Evolutionary conservation across 2,113 vertebrate genomes (phyloP), one percentile per base, ranked within the genome.

Genomic region (Solea senegalensis): DNA sequence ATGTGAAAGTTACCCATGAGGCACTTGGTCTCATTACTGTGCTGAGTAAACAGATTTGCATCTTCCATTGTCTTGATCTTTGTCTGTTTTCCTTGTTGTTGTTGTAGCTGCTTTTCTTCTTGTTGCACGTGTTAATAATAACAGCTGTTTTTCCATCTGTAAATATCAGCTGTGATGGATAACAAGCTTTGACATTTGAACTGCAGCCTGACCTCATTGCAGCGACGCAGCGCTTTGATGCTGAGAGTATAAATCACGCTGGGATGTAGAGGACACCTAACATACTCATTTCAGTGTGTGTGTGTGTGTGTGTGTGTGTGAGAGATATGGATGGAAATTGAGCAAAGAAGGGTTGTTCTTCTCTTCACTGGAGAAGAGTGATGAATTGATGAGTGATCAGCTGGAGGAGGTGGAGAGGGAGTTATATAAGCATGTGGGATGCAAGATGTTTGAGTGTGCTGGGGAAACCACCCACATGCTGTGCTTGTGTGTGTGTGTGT

Each of bases 391-490:
- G 90, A 88, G 82, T 76, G 88, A 90, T 92, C 87, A 86, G 86
- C 86, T 85, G 88, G 83, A 87, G 86, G 86, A 89, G 89, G 79
- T 78, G 69, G 79, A 88, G 82, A 88, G 84, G 69, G 83, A 88
- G 90, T 93, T 93, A 93, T 83, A 87, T 93, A 93, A 93, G 89
- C 82, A 90, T 89, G 92, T 93, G 91, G 92, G 92, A 87, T 88
- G 92, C 80, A 91, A 91, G 89, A 93, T 93, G 90, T 90, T 92
- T 90, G 81, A 78, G 80, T 79, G 82, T 58, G 51, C 83, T 64
- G 80, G 78, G 83, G 81, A 89, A 80, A 67, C 84, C 87, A 70
- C 92, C 87, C 88, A 91, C 91, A 67, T 78, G 64, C 83, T 82
- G 80, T 44, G 34, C 61, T 56, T 65, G 41, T 66, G 39, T 72